Evolutionary conservation across 1,140 invertebrate genomes (phyloP).

Genomic region (Nasonia longicornis): DNA sequence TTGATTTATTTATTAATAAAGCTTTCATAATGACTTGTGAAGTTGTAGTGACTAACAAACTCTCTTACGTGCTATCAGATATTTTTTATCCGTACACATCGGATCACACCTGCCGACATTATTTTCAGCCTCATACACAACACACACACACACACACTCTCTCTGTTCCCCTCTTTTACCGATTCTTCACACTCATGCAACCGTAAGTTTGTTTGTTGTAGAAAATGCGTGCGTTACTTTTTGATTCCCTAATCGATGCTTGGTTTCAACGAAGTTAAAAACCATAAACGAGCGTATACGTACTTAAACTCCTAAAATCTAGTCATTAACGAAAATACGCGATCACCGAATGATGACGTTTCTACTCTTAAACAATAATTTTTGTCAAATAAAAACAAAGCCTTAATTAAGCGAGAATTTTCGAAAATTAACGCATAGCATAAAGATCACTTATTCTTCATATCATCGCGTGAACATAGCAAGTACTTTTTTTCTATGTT

Average conservation of each 20-base stretch:
- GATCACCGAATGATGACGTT: no score
- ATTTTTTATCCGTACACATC: background rate
- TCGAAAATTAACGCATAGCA: background rate
- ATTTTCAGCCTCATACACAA: background rate
- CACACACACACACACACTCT: background rate
- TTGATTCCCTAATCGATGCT: background rate
- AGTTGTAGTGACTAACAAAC: constrained; percentile 1
- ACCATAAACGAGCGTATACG: background rate
- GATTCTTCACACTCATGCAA: background rate
- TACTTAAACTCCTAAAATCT: background rate
- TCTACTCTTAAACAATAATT: no score
- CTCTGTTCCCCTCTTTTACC: background rate
- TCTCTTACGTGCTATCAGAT: background rate
- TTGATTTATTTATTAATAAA: constrained; percentile 5
- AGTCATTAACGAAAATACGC: background rate
- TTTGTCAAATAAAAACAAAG: no score
- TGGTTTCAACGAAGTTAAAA: background rate
- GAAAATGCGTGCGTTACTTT: background rate
- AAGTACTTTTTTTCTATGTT: background rate
- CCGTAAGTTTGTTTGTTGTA: background rate
- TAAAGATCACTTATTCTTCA: constrained; percentile 3
- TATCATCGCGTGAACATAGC: background rate
- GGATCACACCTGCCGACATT: background rate
- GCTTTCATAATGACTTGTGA: constrained; percentile 13
- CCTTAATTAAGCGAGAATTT: background rate